Evolutionary conservation across 2,797 vertebrate genomes (phyloP), one percentile per base, ranked within the genome.

Genomic region (Hoplostethus mediterraneus): DNA sequence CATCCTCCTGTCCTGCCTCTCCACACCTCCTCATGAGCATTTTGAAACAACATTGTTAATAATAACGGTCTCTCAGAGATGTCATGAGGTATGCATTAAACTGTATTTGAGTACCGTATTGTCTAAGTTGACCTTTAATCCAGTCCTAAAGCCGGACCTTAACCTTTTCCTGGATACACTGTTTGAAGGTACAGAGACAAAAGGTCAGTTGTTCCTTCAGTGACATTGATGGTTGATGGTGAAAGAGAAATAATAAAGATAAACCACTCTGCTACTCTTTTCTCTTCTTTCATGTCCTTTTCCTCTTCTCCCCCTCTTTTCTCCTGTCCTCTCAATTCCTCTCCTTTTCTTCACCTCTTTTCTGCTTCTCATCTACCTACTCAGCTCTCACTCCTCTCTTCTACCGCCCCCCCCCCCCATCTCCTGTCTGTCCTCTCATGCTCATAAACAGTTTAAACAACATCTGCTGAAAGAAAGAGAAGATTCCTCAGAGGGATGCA

Each of bases 401-500:
- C 62, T 69, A 71, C 78, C 61, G 45, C 67, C 28, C 53, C 52
- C 16, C n/a, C 13, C 5, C 53, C 55, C 69, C 67, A 38, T 66
- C 71, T 64, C 57, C 51, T 60, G 55, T 68, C 61, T 75, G 75
- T 76, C 61, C 49, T 82, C 53, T 58, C 38, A 70, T 68, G 75
- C 71, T 83, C 66, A 63, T 28, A 60, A 49, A 67, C 36, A 79
- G 56, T 84, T 90, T 82, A 84, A 86, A 82, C 79, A 80, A 58
- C 75, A 87, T 80, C 79, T 87, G 77, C 73, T 81, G 56, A 81
- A 83, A 78, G 75, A 25, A 82, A 74, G 21, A 71, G 33, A 76
- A 71, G 57, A 82, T 51, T 53, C 61, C 80, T 82, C 30, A 70
- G 59, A 73, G 75, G 73, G 71, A 75, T 58, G 67, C 62, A 80